Evolutionary conservation across 2,888 invertebrate species (phyloP).

Genomic region (Archips crataeganus): DNA sequence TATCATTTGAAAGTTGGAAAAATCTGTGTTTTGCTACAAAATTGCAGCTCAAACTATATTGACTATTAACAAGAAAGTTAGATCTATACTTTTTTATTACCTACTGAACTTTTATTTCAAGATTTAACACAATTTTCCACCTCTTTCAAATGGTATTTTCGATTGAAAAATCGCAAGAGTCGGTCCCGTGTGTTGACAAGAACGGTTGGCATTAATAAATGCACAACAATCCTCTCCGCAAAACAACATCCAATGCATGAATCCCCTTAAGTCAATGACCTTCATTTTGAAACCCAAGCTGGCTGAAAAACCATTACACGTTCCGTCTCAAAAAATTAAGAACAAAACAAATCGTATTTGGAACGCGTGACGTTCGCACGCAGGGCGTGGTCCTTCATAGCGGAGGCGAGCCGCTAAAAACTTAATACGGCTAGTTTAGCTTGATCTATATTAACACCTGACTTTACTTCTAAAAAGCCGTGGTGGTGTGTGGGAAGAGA

Average conservation of each 20-base stretch:
- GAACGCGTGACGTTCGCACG: conserved; percentile 48
- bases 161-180: too few species aligned
- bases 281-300: conserved; percentile 3
- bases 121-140: too few species aligned
- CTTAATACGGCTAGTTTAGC: conserved; percentile 48
- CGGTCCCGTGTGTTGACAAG: not conserved
- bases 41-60: too few species aligned
- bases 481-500: conserved; percentile 38
- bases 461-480: conserved; percentile 42
- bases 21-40: too few species aligned
- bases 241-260: not conserved
- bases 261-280: conserved; percentile 5
- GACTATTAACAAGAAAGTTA: too few species aligned
- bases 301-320: not conserved
- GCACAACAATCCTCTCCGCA: not conserved
- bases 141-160: too few species aligned
- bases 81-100: too few species aligned
- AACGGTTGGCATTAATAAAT: not conserved
- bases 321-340: conserved; percentile 4
- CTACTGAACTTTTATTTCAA: too few species aligned
- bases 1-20: too few species aligned
- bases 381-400: conserved; percentile 72
- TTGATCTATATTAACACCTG: conserved; percentile 51
- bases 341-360: conserved; percentile 33
- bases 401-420: conserved; percentile 56